Conservation (phyloP, 2,113 vertebrate species). For the Carollia perspicillata region DNA sequence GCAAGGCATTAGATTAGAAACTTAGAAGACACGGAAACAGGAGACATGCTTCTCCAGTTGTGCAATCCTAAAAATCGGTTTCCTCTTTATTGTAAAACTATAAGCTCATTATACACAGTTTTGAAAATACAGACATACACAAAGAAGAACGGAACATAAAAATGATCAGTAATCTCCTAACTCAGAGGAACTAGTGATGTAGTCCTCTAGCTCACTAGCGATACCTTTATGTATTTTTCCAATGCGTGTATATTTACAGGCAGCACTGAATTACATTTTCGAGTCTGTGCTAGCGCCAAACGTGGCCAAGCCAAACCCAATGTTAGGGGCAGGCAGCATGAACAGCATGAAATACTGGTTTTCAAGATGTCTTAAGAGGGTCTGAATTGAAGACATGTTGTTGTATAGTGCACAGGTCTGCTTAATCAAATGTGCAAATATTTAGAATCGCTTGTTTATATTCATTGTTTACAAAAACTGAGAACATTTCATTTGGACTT, state of each 20-base stretch:
- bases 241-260: not conserved
- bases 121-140: not conserved
- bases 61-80: not conserved
- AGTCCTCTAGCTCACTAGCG: not conserved
- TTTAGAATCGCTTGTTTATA: not conserved
- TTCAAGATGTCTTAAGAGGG: not conserved
- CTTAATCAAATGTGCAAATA: not conserved
- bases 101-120: not conserved
- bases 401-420: not conserved
- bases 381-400: not conserved
- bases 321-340: not conserved
- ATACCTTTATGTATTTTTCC: not conserved
- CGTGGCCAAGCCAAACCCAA: not conserved
- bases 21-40: not conserved
- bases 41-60: not conserved
- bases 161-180: not conserved
- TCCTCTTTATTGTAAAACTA: not conserved
- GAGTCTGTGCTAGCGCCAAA: not conserved
- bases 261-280: not conserved
- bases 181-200: not conserved
- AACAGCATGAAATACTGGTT: not conserved
- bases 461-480: not conserved
- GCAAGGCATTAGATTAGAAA: not conserved
- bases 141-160: not conserved
- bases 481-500: not conserved